phyloP scores from a whole-genome alignment of 2,113 vertebrate genomes.

The Leptobrachium leishanense region DNA sequence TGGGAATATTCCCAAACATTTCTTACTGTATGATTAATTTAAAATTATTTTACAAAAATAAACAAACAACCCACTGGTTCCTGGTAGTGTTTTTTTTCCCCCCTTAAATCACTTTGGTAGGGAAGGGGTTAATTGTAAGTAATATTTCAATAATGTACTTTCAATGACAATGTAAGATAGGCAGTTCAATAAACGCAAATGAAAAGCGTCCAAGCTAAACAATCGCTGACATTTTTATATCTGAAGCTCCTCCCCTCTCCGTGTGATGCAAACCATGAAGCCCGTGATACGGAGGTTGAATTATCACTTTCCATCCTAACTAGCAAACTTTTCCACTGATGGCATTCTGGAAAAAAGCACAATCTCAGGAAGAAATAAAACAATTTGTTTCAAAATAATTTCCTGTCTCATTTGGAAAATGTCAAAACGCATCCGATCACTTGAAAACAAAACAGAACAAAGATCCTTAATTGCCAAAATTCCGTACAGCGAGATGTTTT shows the following conservation, averaged over 20 bases:
- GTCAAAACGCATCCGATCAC: slow-evolving; percentile 4
- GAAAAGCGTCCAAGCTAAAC: no score
- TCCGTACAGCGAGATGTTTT: background rate
- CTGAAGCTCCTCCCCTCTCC: background rate
- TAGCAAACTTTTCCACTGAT: slow-evolving; percentile 5
- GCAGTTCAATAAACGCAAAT: no score
- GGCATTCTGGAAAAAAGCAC: background rate
- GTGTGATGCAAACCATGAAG: background rate
- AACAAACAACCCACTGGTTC: no score
- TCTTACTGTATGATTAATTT: no score
- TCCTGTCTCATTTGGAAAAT: slow-evolving; percentile 11
- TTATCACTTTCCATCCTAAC: background rate
- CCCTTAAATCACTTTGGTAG: no score
- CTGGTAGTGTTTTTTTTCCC: no score
- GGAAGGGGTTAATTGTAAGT: no score
- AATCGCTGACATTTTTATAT: background rate
- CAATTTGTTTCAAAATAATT: slow-evolving; percentile 8
- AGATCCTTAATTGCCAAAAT: slow-evolving; percentile 10
- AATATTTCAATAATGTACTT: no score
- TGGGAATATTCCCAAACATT: no score
- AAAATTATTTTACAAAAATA: no score
- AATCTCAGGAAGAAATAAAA: slow-evolving; percentile 5
- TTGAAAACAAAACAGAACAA: slow-evolving; percentile 8
- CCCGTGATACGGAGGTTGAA: slow-evolving; percentile 1
- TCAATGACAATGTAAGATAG: no score